Evolutionary conservation across 2,888 invertebrate genomes (phyloP), one percentile per base, ranked within the genome.

Genomic region (Drosophila macrothrix): DNA sequence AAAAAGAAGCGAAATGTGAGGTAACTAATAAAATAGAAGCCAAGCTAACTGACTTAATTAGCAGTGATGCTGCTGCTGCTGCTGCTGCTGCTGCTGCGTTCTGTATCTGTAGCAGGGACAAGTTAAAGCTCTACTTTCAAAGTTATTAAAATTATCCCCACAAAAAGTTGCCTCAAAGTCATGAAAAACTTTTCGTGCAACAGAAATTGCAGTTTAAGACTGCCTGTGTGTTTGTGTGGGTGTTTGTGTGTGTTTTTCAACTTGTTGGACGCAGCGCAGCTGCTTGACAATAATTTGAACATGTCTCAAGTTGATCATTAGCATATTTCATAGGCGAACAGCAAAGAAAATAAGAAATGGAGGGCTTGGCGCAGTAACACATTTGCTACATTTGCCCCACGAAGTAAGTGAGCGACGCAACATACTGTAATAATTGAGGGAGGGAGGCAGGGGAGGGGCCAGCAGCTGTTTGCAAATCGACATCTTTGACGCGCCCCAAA

Each of bases 241-340:
- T n/a, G 0, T 39, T 9, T 41, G 55, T 39, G 39, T 16, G 16
- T 29, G 28, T 16, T 9, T 12, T 63, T 68, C 59, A 73, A 87
- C 80, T 70, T 80, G 77, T 75, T 88, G 78, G 83, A 75, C 73
- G 69, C 71, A 59, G 52, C 55, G 74, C 76, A 72, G 73, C 73
- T 61, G 80, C 82, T 79, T 78, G 84, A 76, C 85, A 90, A 90
- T 90, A 88, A 86, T 88, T 86, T 90, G 79, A 86, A 88, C 85
- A 83, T 82, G 90, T 88, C 88, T 90, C 90, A 89, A 88, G 90
- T 89, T 89, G 88, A 85, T 88, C 90, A 88, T 88, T 88, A 88
- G 90, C 87, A 88, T 88, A 88, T 88, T 90, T 88, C 77, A 76
- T 88, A 88, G 82, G 72, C 79, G 67, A 58, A 69, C 61, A 78